Conservation (phyloP, 2,797 vertebrate species). For the Microcaecilia unicolor region DNA sequence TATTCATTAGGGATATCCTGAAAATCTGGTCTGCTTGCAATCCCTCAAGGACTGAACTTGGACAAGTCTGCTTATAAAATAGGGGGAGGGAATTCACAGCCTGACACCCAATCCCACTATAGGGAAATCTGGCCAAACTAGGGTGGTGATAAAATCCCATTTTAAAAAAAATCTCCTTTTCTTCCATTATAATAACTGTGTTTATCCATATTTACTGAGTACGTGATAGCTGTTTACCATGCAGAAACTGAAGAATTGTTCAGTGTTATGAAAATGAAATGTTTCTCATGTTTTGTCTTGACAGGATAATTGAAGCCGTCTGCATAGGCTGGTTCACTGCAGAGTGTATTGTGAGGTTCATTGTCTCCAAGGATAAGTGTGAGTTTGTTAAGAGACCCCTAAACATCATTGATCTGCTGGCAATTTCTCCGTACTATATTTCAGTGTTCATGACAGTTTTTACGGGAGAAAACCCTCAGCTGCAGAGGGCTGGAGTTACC, state of each 20-base stretch:
- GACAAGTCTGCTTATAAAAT: too few relatives aligned
- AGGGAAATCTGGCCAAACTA: too few relatives aligned
- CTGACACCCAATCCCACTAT: too few relatives aligned
- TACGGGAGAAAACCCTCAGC: conserved; percentile 84
- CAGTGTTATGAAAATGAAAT: conserved; percentile 34
- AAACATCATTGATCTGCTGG: conserved; percentile 93
- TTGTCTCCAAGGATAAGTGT: conserved; percentile 92
- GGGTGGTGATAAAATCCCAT: too few relatives aligned
- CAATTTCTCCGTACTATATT: conserved; percentile 96
- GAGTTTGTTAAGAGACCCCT: conserved; percentile 90
- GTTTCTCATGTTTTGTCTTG: conserved; percentile 43
- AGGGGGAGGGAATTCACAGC: too few relatives aligned
- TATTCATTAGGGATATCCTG: too few relatives aligned
- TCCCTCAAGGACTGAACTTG: too few relatives aligned
- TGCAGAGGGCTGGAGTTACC: conserved; percentile 88
- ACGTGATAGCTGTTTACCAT: too few relatives aligned
- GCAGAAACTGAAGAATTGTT: conserved; percentile 15
- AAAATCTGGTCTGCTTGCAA: too few relatives aligned
- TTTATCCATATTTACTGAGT: too few relatives aligned
- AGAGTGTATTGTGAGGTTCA: conserved; percentile 92
- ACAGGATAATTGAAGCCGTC: conserved; percentile 95
- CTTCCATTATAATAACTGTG: too few relatives aligned
- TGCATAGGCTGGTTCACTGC: conserved; percentile 98
- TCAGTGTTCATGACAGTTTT: conserved; percentile 81
- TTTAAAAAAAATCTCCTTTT: too few relatives aligned